These are phyloP conservation scores for Catharus fuscescens DNA, from an alignment of 2,113 vertebrate genomes.

Conservation along the genomic window DNA sequence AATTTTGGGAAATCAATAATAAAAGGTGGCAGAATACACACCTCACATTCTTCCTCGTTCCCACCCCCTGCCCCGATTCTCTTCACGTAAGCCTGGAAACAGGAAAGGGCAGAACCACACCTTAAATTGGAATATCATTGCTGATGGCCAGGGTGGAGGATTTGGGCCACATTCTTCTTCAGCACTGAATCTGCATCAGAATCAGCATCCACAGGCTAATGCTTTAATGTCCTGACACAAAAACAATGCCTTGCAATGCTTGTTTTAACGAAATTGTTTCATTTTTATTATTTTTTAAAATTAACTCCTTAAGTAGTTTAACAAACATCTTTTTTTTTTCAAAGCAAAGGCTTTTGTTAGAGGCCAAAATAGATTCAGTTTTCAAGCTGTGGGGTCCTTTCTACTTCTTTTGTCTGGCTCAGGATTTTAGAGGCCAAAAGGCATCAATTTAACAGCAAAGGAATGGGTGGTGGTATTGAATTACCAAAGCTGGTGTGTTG, in stretches of 20 bases:
- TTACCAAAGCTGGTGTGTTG: neutral
- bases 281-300: neutral
- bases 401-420: conserved; percentile 15
- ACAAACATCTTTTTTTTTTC: neutral
- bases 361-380: neutral
- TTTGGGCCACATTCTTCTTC: neutral
- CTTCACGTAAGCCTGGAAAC: neutral
- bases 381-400: conserved; percentile 51
- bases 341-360: neutral
- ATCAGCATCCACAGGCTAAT: neutral
- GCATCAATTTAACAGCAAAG: neutral
- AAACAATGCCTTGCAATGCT: neutral
- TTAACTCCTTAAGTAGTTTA: conserved; percentile 29
- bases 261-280: neutral
- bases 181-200: neutral
- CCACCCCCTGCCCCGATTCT: neutral
- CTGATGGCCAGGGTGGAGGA: neutral
- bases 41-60: neutral
- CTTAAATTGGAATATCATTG: neutral
- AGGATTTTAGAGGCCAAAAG: neutral
- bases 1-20: conserved; percentile 43
- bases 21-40: neutral
- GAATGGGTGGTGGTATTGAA: neutral
- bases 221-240: neutral
- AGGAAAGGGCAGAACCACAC: neutral